These are phyloP conservation scores for Xerus inauris DNA, from an alignment of 2,113 vertebrate genomes.

Conservation along the genomic window DNA sequence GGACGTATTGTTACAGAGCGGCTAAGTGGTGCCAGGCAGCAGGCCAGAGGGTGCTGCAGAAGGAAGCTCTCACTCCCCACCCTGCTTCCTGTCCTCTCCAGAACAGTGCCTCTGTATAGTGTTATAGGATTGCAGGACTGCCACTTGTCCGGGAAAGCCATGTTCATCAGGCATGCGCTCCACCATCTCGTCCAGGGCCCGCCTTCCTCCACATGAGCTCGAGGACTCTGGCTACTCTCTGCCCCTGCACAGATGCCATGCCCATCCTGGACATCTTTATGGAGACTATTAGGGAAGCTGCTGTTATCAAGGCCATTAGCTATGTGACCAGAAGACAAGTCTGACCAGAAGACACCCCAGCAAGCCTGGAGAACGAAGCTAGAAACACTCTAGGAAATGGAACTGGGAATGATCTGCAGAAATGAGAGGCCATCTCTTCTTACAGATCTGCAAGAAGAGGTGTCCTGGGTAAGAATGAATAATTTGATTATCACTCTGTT, in stretches of 20 bases:
- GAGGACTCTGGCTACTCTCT: fast-evolving
- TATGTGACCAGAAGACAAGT: background rate
- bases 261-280: too few relatives aligned
- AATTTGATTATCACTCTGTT: background rate
- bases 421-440: background rate
- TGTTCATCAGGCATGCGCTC: fast-evolving
- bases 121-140: fast-evolving
- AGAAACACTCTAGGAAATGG: background rate
- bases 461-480: background rate
- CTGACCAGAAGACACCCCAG: too few relatives aligned
- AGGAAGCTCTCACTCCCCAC: too few relatives aligned
- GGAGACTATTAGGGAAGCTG: too few relatives aligned
- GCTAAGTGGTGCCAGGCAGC: fast-evolving
- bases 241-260: background rate
- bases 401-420: fast-evolving
- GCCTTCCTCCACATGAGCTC: background rate
- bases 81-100: background rate
- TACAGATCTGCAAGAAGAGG: too few relatives aligned
- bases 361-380: background rate
- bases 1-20: fast-evolving
- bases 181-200: background rate
- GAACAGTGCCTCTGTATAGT: fast-evolving
- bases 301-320: background rate
- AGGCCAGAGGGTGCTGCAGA: fast-evolving
- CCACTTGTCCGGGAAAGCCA: background rate